phyloP scores from a whole-genome alignment of 2,113 vertebrate species.

The Channa maculata region DNA sequence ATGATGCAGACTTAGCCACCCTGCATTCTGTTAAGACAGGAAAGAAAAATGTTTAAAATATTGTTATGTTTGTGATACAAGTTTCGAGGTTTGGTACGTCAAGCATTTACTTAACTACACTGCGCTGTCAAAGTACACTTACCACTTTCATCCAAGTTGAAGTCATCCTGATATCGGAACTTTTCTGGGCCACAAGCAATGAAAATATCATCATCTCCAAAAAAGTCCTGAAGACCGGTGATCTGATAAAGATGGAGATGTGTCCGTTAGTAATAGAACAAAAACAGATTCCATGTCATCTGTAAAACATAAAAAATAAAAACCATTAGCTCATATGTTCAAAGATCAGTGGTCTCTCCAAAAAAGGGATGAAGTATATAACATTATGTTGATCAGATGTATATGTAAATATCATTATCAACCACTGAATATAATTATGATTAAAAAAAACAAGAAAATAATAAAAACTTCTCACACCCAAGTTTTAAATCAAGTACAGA shows the following conservation, averaged over 20 bases:
- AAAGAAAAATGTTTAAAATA: not conserved
- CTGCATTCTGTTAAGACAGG: slow-evolving; percentile 88
- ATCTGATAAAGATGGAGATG: slow-evolving; percentile 82
- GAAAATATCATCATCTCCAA: slow-evolving; percentile 98
- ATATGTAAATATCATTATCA: too few relatives aligned
- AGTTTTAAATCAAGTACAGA: too few relatives aligned
- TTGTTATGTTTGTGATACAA: too few relatives aligned
- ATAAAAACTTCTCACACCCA: too few relatives aligned
- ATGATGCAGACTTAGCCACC: slow-evolving; percentile 95
- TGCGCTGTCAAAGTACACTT: slow-evolving; percentile 28
- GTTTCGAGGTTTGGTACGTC: not conserved
- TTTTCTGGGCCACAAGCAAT: slow-evolving; percentile 99
- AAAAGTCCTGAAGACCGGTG: slow-evolving; percentile 97
- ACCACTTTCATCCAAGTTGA: slow-evolving; percentile 98
- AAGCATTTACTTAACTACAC: not conserved
- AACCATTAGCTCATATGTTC: too few relatives aligned
- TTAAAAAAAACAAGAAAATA: too few relatives aligned
- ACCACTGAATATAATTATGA: too few relatives aligned
- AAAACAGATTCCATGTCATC: slow-evolving; percentile 2
- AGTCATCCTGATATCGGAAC: slow-evolving; percentile 99
- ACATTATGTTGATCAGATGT: too few relatives aligned
- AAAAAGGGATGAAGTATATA: too few relatives aligned
- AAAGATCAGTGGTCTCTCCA: too few relatives aligned
- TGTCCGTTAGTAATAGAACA: slow-evolving; percentile 5
- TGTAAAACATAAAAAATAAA: not conserved